A percentile compares a stretch with the other conserved stretches of the same genome.
Evolutionary conservation across 1,140 invertebrate species (phyloP).

Genomic region (Leptinotarsa defecta): DNA sequence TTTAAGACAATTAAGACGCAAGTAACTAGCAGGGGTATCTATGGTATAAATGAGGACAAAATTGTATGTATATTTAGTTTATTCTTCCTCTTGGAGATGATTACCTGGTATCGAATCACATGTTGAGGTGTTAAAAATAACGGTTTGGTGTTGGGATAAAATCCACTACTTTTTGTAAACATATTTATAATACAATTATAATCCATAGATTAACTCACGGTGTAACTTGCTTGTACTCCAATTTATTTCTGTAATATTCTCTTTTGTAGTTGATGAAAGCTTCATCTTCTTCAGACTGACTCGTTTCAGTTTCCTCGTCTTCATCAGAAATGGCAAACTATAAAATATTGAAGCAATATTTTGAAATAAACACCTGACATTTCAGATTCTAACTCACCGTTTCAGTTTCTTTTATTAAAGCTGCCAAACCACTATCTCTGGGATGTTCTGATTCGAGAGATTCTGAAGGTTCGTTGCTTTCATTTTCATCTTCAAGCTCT

Average conservation of each 20-base stretch:
- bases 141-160: too few species aligned
- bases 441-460: constrained; percentile 38
- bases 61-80: too few species aligned
- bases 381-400: constrained; percentile 58
- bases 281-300: constrained; percentile 61
- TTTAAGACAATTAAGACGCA: too few species aligned
- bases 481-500: constrained; percentile 36
- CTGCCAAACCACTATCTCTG: constrained; percentile 59
- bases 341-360: background rate
- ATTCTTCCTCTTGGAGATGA: too few species aligned
- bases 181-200: background rate
- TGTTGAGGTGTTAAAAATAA: too few species aligned
- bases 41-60: too few species aligned
- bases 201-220: constrained; percentile 59
- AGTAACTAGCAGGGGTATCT: too few species aligned
- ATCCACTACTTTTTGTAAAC: too few species aligned
- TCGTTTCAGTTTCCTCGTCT: constrained; percentile 30
- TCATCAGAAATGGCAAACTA: constrained; percentile 23
- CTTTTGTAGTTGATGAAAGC: constrained; percentile 82
- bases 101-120: too few species aligned
- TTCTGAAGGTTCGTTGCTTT: constrained; percentile 30
- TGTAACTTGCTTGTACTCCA: constrained; percentile 77
- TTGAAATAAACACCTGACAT: constrained; percentile 39
- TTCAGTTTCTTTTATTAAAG: constrained; percentile 64
- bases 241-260: constrained; percentile 90